Conservation (phyloP, 2,797 vertebrate species). For the Sandelia bainsii region DNA sequence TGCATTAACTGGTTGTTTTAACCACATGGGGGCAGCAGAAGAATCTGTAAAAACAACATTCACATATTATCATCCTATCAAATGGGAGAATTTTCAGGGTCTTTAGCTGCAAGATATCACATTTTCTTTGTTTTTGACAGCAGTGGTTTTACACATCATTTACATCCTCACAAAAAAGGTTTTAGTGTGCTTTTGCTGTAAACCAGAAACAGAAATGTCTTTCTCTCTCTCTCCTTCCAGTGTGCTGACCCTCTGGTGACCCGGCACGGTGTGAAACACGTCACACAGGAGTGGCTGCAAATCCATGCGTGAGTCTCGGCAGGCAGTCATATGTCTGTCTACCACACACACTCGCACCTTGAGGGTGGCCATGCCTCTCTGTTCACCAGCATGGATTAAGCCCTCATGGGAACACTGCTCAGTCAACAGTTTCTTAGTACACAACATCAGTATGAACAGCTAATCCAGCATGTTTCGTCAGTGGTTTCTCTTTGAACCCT, state of each 20-base stretch:
- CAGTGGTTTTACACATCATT: background rate
- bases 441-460: slow-evolving; percentile 21
- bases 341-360: slow-evolving; percentile 38
- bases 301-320: slow-evolving; percentile 21
- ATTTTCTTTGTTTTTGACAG: too few relatives aligned
- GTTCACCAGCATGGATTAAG: slow-evolving; percentile 43
- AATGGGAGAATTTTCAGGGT: too few relatives aligned
- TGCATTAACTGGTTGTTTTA: background rate
- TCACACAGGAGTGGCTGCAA: slow-evolving; percentile 43
- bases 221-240: background rate
- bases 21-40: background rate
- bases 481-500: slow-evolving; percentile 3
- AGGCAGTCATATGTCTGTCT: slow-evolving; percentile 23
- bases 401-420: slow-evolving; percentile 41
- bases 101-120: too few relatives aligned
- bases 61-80: too few relatives aligned
- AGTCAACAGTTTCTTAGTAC: slow-evolving; percentile 40
- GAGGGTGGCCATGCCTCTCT: slow-evolving; percentile 26
- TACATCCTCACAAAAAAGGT: background rate
- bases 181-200: background rate
- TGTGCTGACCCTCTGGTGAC: slow-evolving; percentile 61
- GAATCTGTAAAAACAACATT: background rate
- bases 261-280: slow-evolving; percentile 48
- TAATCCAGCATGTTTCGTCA: slow-evolving; percentile 30
- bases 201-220: background rate